phyloP scores from a whole-genome alignment of 2,113 vertebrate species.

The Nanorana parkeri region DNA sequence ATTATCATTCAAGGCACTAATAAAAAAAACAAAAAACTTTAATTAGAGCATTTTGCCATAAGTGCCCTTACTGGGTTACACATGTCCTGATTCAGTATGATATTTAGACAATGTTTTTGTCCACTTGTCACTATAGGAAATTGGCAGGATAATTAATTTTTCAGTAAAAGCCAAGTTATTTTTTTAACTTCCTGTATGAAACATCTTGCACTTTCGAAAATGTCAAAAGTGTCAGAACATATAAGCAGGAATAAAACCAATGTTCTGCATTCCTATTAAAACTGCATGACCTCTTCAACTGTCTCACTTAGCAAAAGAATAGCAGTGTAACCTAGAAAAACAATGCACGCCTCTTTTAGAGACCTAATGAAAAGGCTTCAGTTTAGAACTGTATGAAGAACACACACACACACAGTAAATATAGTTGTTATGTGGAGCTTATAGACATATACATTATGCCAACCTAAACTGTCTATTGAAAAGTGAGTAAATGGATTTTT shows the following conservation, averaged over 20 bases:
- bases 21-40: conserved; percentile 57
- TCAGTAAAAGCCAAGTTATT: conserved; percentile 69
- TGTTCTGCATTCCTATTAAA: conserved; percentile 66
- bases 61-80: conserved; percentile 60
- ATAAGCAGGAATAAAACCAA: conserved; percentile 68
- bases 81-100: conserved; percentile 59
- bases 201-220: conserved; percentile 71
- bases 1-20: background rate
- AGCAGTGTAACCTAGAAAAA: conserved; percentile 5
- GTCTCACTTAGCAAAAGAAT: conserved; percentile 65
- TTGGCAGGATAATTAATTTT: conserved; percentile 74
- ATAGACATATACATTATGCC: too few species aligned
- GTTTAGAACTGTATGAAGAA: background rate
- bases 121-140: conserved; percentile 62
- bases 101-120: conserved; percentile 48
- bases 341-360: conserved; percentile 10
- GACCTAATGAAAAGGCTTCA: background rate
- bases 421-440: too few species aligned
- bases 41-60: conserved; percentile 66
- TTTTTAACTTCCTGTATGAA: conserved; percentile 61
- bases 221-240: conserved; percentile 69
- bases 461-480: too few species aligned
- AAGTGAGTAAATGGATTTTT: too few species aligned
- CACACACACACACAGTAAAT: too few species aligned
- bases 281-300: conserved; percentile 67